Evolutionary conservation across 2,888 invertebrate genomes (phyloP).

Genomic region (Synanthedon tipuliformis): DNA sequence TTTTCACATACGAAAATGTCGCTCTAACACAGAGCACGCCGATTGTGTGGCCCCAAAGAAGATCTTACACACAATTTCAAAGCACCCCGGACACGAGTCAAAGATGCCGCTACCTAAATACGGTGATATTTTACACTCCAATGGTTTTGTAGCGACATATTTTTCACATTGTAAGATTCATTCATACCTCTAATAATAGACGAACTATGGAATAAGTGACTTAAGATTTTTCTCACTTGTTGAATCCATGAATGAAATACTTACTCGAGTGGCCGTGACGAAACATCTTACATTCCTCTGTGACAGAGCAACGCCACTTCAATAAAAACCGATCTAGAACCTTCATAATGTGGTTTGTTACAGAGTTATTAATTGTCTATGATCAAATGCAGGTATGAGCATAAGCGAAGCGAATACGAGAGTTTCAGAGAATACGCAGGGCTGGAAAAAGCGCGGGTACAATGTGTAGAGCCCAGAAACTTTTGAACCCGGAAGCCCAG

Average conservation of each 20-base stretch:
- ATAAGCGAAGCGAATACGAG: too few species aligned
- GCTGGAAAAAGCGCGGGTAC: too few species aligned
- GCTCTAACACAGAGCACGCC: neutral
- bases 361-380: too few species aligned
- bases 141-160: neutral
- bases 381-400: too few species aligned
- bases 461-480: too few species aligned
- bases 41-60: neutral
- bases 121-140: constrained; percentile 28
- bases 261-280: constrained; percentile 15
- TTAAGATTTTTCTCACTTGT: constrained; percentile 1
- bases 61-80: constrained; percentile 8
- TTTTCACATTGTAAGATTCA: neutral
- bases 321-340: too few species aligned
- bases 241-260: constrained; percentile 17
- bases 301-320: too few species aligned
- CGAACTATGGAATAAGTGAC: neutral
- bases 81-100: constrained; percentile 24
- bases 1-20: too few species aligned
- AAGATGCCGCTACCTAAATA: constrained; percentile 53
- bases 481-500: too few species aligned
- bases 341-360: too few species aligned
- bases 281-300: constrained; percentile 5
- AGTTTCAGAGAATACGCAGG: too few species aligned
- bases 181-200: neutral